Conservation (phyloP, 92 coral and sea anemone genomes). For the Porites rus region DNA sequence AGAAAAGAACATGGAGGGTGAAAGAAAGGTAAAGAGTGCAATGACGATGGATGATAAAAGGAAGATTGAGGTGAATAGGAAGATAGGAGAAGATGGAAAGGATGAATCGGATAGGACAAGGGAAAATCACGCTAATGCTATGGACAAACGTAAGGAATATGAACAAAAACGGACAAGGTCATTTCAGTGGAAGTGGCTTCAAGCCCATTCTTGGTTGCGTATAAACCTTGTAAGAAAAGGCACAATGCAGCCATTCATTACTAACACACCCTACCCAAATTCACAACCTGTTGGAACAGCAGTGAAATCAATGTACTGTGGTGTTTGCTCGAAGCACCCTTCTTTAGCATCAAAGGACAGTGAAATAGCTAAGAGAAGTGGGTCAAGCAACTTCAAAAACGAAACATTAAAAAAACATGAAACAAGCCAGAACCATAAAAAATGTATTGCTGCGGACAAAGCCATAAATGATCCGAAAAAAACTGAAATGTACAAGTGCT, state of each 20-base stretch:
- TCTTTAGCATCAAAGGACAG: conserved; percentile 32
- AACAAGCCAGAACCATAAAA: conserved; percentile 10
- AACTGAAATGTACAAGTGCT: background rate
- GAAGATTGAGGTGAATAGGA: background rate
- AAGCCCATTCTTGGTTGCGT: background rate
- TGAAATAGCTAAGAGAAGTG: conserved; percentile 23
- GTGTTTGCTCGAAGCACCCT: conserved; percentile 44
- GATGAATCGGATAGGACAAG: too few species aligned
- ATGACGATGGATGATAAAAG: background rate
- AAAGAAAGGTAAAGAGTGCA: background rate
- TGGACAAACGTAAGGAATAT: conserved; percentile 8
- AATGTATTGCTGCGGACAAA: conserved; percentile 1
- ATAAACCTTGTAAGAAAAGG: background rate
- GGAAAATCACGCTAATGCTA: too few species aligned
- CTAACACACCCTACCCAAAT: background rate
- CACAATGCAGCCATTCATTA: background rate
- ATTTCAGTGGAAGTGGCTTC: conserved; percentile 14
- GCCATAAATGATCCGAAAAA: conserved; percentile 15
- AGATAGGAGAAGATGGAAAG: background rate
- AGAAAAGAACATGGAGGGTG: background rate
- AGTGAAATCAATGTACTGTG: conserved; percentile 47
- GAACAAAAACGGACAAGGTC: background rate
- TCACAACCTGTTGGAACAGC: conserved; percentile 6
- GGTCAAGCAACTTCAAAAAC: background rate
- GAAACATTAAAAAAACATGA: conserved; percentile 28